Evolutionary conservation across 2,113 vertebrate species (phyloP).

Genomic region (Cichladusa arquata): DNA sequence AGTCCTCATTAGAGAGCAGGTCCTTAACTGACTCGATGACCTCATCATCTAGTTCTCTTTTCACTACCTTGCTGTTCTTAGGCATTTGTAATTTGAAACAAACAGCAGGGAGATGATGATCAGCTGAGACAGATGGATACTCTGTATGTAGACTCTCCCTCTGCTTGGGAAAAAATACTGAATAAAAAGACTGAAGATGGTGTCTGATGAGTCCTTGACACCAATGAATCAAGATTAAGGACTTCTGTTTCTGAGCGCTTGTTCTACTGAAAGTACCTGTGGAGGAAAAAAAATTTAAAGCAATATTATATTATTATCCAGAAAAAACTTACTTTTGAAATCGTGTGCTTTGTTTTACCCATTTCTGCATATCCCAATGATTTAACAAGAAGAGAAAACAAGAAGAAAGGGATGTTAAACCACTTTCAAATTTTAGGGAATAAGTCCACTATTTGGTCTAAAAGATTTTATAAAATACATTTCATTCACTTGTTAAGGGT

Average conservation of each 20-base stretch:
- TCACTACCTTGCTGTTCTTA: conserved; percentile 95
- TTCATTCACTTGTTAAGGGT: background rate
- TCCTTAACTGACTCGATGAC: conserved; percentile 95
- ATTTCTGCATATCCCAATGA: background rate
- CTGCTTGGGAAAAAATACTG: background rate
- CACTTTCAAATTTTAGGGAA: background rate
- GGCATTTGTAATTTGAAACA: conserved; percentile 85
- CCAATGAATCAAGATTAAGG: conserved; percentile 13
- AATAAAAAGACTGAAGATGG: background rate
- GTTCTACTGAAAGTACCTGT: conserved; percentile 56
- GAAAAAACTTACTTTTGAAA: background rate
- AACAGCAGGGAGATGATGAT: background rate
- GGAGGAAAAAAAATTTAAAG: background rate
- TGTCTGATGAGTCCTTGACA: conserved; percentile 32
- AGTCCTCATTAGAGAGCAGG: conserved; percentile 95
- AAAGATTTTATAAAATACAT: background rate
- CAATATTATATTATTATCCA: background rate
- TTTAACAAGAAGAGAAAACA: background rate
- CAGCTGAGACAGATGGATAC: background rate
- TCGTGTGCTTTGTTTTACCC: background rate
- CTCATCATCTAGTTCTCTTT: conserved; percentile 95
- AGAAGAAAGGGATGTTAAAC: background rate
- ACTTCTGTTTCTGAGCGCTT: background rate
- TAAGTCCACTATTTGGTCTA: background rate
- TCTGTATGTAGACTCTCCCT: background rate